Base-by-base conservation (phyloP, 2,888 invertebrate genomes). In the Lithophane ornitopus region DNA sequence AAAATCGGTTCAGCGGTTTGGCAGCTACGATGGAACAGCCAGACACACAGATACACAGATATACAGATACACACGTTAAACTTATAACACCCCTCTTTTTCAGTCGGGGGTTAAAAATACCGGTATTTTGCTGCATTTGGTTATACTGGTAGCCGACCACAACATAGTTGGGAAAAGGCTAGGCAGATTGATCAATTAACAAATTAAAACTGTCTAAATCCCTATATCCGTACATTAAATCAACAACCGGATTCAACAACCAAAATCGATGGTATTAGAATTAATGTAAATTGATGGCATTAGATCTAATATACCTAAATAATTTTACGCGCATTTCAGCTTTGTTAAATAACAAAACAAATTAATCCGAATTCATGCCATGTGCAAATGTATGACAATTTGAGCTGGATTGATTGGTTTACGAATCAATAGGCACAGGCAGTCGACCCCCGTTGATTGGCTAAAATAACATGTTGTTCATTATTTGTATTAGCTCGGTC, bases 381-480 rank as follows among this genome's bases (percentile, higher is more conserved):
- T n/a, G 54, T 67, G 28, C 28, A 26, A 58, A 52, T 39, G 49
- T 67, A 19, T 28, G 72, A 56, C 49, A 72, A 58, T 81, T 54
- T 74, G 62, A 58, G 44, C 65, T n/a, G 63, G 46, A 75, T 76
- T 74, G 74, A 85, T 84, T 82, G 74, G 75, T 82, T 85, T 73
- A 76, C 69, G 65, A 82, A 77, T 81, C 74, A 71, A 71, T 78
- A 62, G 56, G 6, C 14, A 28, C 22, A 72, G 28, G 7, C 67
- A 52, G 70, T 83, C 63, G 72, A 62, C 58, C 54, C 61, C 12
- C 63, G 54, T 39, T 83, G 74, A 83, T 81, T 85, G 81, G 76
- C 76, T 78, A 76, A 83, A 80, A 85, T 80, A 81, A 78, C 80
- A 71, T 58, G 65, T 56, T 72, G 74, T 73, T 76, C 82, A 75